These are phyloP conservation scores for Gandaritis pyraliata DNA, from an alignment of 2,888 invertebrate species.

Conservation along the genomic window DNA sequence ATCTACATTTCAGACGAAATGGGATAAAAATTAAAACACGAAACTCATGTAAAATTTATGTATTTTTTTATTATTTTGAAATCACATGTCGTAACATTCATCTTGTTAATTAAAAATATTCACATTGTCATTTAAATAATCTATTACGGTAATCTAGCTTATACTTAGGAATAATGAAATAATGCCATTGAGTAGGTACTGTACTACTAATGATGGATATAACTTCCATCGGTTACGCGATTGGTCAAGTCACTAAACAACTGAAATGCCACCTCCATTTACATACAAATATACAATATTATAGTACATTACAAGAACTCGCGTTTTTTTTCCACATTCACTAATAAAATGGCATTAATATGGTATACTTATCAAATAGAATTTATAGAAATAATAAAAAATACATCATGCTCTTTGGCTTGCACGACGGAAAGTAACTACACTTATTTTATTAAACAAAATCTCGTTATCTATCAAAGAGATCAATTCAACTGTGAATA, in stretches of 20 bases:
- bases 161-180: conserved; percentile 74
- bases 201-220: conserved; percentile 66
- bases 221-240: conserved; percentile 70
- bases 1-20: too few species aligned
- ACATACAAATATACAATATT: conserved; percentile 83
- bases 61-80: conserved; percentile 86
- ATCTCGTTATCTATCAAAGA: conserved; percentile 74
- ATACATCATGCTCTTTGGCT: conserved; percentile 84
- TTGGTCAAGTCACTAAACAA: conserved; percentile 81
- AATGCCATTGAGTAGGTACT: conserved; percentile 74
- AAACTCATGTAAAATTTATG: conserved; percentile 85
- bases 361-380: conserved; percentile 75
- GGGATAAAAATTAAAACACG: conserved; percentile 41
- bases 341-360: conserved; percentile 82
- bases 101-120: conserved; percentile 87
- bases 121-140: conserved; percentile 87
- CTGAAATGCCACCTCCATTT: conserved; percentile 72
- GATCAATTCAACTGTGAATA: conserved; percentile 75
- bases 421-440: conserved; percentile 80
- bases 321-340: conserved; percentile 75
- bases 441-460: conserved; percentile 62
- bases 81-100: conserved; percentile 86
- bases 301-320: conserved; percentile 79
- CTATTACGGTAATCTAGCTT: conserved; percentile 85
- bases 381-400: conserved; percentile 79